Evolutionary conservation across 2,888 invertebrate species (phyloP), one percentile per base, ranked within the genome.

Genomic region (Cephus pygmeus): DNA sequence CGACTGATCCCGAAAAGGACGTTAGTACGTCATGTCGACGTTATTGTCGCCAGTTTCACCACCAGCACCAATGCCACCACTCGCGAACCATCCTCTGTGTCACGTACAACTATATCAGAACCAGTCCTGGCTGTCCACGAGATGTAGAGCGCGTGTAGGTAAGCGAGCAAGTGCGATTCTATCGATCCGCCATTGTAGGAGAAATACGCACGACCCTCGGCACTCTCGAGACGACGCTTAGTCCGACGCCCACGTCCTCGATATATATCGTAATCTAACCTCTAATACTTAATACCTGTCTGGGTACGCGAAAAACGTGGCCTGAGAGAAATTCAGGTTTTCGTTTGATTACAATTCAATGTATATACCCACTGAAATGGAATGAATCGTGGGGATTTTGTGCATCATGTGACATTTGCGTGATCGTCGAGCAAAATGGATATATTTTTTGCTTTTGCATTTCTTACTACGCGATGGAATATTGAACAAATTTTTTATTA

Each of bases 1-100:
- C 91, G 91, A 91, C 91, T 91, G 90, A 89, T 85, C 85, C 82
- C 80, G 80, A 83, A 82, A 85, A 78, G 78, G 75, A 71, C 75
- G 73, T 69, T 69, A 68, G 75, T 73, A 71, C 68, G 75, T 31
- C 35, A 71, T 74, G 71, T 34, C 40, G 77, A 75, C 33, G 36
- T 34, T 34, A 31, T 23, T 34, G 31, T 31, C 71, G 71, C 30
- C 31, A 31, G 31, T 12, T 33, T 30, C 71, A 31, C 31, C 31
- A 30, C 9, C 71, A 71, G 71, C 31, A 4, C 9, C 71, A 30
- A 23, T 34, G 11, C 31, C 71, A 23, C 30, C 31, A 30, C 71
- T 31, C 30, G 71, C 23, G 23, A 23, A 9, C 15, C 56, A 56
- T 56, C 56, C 23, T 56, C 56, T 23, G 40, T 23, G 9, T 56